Evolutionary conservation across 30 jellyfish, hydroid and myxozoan genomes (phyloP).

Genomic region (Clytia hemisphaerica): DNA sequence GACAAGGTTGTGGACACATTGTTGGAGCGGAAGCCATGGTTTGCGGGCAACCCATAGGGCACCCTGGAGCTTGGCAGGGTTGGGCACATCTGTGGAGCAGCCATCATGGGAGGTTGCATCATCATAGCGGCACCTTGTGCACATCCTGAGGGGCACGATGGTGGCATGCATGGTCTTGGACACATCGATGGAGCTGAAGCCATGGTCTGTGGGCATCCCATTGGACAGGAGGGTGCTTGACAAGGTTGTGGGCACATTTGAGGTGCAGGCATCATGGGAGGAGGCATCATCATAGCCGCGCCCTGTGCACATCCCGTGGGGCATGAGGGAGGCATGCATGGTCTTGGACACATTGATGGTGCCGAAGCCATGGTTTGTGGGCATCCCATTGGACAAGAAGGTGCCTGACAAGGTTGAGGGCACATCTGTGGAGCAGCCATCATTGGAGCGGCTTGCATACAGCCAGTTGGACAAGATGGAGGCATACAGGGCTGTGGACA

Average conservation of each 20-base stretch:
- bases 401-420: constrained; percentile 44
- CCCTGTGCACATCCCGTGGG: constrained; percentile 26
- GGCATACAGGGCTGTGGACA: constrained; percentile 35
- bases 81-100: no score
- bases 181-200: constrained; percentile 1
- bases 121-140: no score
- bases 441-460: not conserved
- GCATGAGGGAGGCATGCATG: constrained; percentile 16
- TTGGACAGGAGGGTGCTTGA: constrained; percentile 34
- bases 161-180: constrained; percentile 13
- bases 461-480: constrained; percentile 10
- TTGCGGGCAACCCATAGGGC: constrained; percentile 42
- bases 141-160: constrained; percentile 30
- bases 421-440: constrained; percentile 11
- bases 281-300: no score
- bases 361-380: constrained; percentile 36
- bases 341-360: constrained; percentile 16
- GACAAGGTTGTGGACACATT: constrained; percentile 77
- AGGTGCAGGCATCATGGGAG: no score
- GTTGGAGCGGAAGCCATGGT: not conserved
- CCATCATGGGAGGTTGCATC: no score
- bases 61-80: constrained; percentile 35
- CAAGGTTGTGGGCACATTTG: constrained; percentile 42
- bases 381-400: constrained; percentile 34
- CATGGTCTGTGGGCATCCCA: constrained; percentile 35